Evolutionary conservation across 2,888 invertebrate genomes (phyloP).

Genomic region (Creontiades dilutus): DNA sequence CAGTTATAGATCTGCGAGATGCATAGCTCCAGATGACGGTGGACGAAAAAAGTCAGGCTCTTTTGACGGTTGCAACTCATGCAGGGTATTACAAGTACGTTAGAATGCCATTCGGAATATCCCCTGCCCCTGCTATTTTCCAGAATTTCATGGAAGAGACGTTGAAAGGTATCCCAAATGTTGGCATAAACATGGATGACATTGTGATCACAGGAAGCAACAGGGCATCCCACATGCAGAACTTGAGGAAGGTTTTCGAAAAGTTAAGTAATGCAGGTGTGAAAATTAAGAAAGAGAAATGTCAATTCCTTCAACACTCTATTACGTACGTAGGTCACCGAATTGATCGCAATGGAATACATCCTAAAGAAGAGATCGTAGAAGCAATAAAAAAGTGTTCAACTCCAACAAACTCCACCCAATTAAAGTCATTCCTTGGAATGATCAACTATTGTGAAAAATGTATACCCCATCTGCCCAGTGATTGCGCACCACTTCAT

Average conservation of each 20-base stretch:
- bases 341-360: background rate
- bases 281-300: conserved; percentile 1
- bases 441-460: background rate
- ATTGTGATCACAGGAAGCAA: conserved; percentile 33
- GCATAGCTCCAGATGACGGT: conserved; percentile 47
- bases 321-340: background rate
- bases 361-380: background rate
- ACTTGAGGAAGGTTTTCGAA: background rate
- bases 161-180: conserved; percentile 10
- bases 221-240: background rate
- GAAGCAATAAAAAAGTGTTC: background rate
- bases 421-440: background rate
- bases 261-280: conserved; percentile 29
- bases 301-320: conserved; percentile 4
- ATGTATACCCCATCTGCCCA: background rate
- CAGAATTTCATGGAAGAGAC: conserved; percentile 59
- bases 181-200: conserved; percentile 51
- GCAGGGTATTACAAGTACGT: background rate
- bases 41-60: background rate
- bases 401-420: background rate
- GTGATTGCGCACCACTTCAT: background rate
- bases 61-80: background rate
- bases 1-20: conserved; percentile 45
- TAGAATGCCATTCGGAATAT: conserved; percentile 40
- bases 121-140: conserved; percentile 42